Conservation (phyloP, 2,113 vertebrate genomes). For the Phainopepla nitens region DNA sequence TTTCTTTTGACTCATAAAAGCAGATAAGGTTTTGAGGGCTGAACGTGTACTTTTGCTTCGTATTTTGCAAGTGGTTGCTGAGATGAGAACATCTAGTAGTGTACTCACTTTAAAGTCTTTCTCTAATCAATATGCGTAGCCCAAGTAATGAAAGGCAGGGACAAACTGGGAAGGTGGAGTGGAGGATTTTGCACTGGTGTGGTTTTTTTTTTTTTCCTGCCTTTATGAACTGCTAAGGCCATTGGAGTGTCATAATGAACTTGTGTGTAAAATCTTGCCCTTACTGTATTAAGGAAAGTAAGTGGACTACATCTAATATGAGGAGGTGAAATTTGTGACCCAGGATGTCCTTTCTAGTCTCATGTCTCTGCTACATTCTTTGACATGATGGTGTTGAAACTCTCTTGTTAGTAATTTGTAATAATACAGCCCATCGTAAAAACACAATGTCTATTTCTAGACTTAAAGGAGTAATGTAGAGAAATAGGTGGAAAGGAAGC, state of each 20-base stretch:
- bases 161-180: fast-evolving
- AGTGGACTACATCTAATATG: background rate
- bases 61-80: background rate
- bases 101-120: background rate
- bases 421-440: background rate
- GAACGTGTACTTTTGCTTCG: background rate
- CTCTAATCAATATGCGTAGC: background rate
- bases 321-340: background rate
- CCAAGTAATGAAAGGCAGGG: background rate
- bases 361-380: fast-evolving
- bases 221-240: background rate
- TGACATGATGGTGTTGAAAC: background rate
- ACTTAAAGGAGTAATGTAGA: background rate
- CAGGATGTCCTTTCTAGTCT: background rate
- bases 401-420: background rate
- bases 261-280: background rate
- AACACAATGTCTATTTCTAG: background rate
- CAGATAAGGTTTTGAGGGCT: background rate
- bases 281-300: background rate
- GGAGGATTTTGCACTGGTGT: background rate
- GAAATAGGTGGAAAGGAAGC: background rate
- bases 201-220: background rate
- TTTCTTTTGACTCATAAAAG: constrained; percentile 17
- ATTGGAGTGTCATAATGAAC: background rate
- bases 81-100: background rate